A percentile compares a stretch with the other conserved stretches of the same genome.
These are phyloP conservation scores for Cynaeus angustus DNA, from an alignment of 2,888 invertebrate genomes.

Conservation along the genomic window DNA sequence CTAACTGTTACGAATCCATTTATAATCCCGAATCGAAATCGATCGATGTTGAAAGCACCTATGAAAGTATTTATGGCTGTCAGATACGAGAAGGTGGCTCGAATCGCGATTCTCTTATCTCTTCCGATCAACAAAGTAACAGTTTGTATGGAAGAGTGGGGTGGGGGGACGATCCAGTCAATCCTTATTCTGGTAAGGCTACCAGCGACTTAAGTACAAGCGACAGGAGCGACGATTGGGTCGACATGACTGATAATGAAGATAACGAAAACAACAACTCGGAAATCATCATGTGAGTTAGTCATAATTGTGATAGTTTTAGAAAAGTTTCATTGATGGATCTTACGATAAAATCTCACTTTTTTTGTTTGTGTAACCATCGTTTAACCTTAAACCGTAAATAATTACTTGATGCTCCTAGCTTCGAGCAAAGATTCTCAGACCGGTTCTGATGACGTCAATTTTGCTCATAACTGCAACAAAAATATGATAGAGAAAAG, in stretches of 20 bases:
- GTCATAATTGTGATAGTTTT: neutral
- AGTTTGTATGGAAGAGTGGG: slow-evolving; percentile 75
- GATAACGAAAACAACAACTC: slow-evolving; percentile 73
- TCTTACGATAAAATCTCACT: slow-evolving; percentile 1
- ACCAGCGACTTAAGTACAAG: slow-evolving; percentile 76
- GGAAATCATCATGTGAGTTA: slow-evolving; percentile 75
- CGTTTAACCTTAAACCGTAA: slow-evolving; percentile 23
- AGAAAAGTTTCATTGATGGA: slow-evolving; percentile 8
- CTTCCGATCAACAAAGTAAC: slow-evolving; percentile 77
- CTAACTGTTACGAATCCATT: slow-evolving; percentile 77
- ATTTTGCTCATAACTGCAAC: slow-evolving; percentile 2
- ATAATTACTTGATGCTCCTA: slow-evolving; percentile 12
- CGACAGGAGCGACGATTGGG: slow-evolving; percentile 80
- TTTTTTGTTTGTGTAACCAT: neutral
- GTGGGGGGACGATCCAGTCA: slow-evolving; percentile 55
- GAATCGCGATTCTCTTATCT: slow-evolving; percentile 72
- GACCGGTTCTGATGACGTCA: slow-evolving; percentile 34
- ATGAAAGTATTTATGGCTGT: slow-evolving; percentile 62
- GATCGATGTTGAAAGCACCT: slow-evolving; percentile 54
- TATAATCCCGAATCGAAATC: slow-evolving; percentile 59
- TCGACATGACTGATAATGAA: slow-evolving; percentile 77
- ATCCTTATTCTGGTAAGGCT: slow-evolving; percentile 71
- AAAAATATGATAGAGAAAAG: neutral
- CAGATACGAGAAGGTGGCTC: slow-evolving; percentile 56
- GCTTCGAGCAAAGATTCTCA: slow-evolving; percentile 6